Percentiles rank a stretch among this genome's conserved stretches.
Conservation (phyloP, 2,113 vertebrate genomes). For the Oncorhynchus kisutch region DNA sequence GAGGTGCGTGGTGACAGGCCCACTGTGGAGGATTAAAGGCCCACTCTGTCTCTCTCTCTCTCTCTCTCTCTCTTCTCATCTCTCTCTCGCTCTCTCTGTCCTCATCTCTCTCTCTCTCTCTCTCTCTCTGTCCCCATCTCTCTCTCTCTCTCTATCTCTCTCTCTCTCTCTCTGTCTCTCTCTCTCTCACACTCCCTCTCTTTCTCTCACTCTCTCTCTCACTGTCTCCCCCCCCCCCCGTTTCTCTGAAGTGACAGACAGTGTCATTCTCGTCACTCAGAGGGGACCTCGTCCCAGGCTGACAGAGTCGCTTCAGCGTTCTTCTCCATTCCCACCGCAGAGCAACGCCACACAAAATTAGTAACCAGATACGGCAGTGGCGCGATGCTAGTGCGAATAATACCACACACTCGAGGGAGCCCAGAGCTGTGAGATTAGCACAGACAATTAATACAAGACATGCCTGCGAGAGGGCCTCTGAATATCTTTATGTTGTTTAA, state of each 20-base stretch:
- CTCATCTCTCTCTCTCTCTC: too few species aligned
- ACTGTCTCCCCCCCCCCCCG: accelerated
- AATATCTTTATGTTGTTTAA: constrained; percentile 16
- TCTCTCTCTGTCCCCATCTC: too few species aligned
- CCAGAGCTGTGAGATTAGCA: constrained; percentile 38
- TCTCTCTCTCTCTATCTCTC: too few species aligned
- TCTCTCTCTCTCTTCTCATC: too few species aligned
- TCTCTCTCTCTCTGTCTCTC: too few species aligned
- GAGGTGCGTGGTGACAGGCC: constrained; percentile 53
- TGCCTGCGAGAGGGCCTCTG: constrained; percentile 17
- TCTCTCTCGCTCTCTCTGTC: too few species aligned
- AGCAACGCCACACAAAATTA: constrained; percentile 36
- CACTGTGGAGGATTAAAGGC: constrained; percentile 50
- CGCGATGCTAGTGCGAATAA: constrained; percentile 43
- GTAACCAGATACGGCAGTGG: constrained; percentile 25
- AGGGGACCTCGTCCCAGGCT: constrained; percentile 43
- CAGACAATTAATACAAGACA: constrained; percentile 50
- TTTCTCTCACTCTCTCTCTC: too few species aligned
- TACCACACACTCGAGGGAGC: constrained; percentile 27
- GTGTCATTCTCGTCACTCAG: constrained; percentile 32
- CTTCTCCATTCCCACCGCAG: constrained; percentile 27
- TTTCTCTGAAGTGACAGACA: constrained; percentile 44
- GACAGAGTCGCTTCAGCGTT: constrained; percentile 29
- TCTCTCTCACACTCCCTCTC: too few species aligned
- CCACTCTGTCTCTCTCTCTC: constrained; percentile 11